A percentile compares a stretch with the other conserved stretches of the same genome.
These are phyloP conservation scores for Dynastes hyllus DNA, from an alignment of 2,888 invertebrate species.

Conservation along the genomic window DNA sequence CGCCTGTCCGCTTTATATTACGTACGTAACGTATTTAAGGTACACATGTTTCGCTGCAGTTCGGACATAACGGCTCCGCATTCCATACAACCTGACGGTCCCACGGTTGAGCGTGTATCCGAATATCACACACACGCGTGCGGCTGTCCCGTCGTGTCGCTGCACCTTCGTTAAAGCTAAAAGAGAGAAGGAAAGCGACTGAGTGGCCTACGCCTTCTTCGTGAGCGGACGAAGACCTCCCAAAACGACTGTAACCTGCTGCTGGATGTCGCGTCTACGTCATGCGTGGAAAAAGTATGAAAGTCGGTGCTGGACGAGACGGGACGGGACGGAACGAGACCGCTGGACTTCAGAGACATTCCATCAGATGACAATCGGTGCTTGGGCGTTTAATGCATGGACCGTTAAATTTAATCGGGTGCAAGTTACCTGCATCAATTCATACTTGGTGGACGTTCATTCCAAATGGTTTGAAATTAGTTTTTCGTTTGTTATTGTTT, in stretches of 20 bases:
- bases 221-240: conserved; percentile 2
- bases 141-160: background rate
- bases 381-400: background rate
- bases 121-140: conserved; percentile 36
- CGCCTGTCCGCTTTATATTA: too few species aligned
- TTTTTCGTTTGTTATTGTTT: too few species aligned
- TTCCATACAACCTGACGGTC: conserved; percentile 49
- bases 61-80: conserved; percentile 52
- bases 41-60: conserved; percentile 11
- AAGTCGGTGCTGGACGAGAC: background rate
- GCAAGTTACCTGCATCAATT: too few species aligned
- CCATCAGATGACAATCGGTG: background rate
- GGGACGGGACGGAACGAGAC: background rate
- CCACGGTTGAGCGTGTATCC: conserved; percentile 44
- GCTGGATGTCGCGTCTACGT: background rate
- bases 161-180: conserved; percentile 17
- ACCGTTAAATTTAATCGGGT: conserved; percentile 7
- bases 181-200: background rate
- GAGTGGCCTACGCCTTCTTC: background rate
- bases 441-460: too few species aligned
- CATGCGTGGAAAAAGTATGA: conserved; percentile 1
- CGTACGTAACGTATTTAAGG: too few species aligned
- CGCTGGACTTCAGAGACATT: background rate
- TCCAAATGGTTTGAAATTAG: too few species aligned
- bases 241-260: background rate